Evolutionary conservation across 1,140 invertebrate genomes (phyloP), one percentile per base, ranked within the genome.

Genomic region (Lepidostoma basale): DNA sequence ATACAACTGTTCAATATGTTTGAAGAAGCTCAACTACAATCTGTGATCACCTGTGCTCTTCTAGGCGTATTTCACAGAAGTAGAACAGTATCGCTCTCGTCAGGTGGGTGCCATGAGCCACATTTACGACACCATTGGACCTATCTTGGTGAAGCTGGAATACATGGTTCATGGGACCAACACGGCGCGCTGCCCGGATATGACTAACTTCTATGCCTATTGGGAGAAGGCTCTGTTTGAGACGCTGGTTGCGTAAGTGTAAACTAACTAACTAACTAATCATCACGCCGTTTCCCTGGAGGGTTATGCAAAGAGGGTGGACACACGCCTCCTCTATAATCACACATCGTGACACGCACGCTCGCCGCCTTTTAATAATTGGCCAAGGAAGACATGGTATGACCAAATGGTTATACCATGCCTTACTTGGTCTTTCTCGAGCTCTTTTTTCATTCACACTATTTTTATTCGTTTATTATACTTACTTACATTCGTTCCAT

Each of bases 101-200:
- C 85, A 89, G 44, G 79, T 91, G 10, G 85, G 86, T 1, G 76
- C 84, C 5, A 85, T 95, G 77, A 81, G 86, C 0, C 85, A 88
- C 26, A 85, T 89, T 3, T 95, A 94, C 74, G 84, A 88, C 36
- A 88, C 88, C 1, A 85, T 92, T 22, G 88, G 89, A 0, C 91
- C 92, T 0, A 86, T 94, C 42, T 77, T 96, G 0, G 89, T 88
- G 54, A 96, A 95, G 78, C 78, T 95, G 68, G 93, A 96, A 79
- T 90, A 89, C 70, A 74, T 92, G 6, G 87, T 91, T 0, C 77
- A 91, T 16, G 86, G 86, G 42, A 88, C 88, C 0, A 86, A 85
- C 30, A 87, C 86, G 0, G 89, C 90, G 1, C 82, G 79, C 52
- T 88, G 88, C 0, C 68, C 78, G 0, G 81, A 86, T 6, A 92